These are phyloP conservation scores for Yponomeuta malinellus DNA, from an alignment of 2,888 invertebrate species.

Conservation along the genomic window DNA sequence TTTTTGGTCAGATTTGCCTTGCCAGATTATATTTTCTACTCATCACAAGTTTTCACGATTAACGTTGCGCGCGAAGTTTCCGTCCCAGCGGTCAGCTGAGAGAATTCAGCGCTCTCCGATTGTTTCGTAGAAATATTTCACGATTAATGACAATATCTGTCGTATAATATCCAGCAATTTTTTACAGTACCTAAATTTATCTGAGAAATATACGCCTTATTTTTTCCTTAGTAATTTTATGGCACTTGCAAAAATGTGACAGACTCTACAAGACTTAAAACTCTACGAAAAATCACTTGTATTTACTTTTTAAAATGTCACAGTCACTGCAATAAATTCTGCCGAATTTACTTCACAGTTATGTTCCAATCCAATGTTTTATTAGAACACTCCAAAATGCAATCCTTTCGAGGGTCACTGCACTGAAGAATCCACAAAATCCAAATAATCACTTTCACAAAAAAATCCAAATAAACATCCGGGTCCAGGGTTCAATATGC, in stretches of 20 bases:
- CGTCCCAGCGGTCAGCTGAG: conserved; percentile 51
- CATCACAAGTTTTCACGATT: conserved; percentile 30
- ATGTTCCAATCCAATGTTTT: conserved; percentile 51
- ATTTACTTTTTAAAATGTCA: conserved; percentile 42
- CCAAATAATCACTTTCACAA: conserved; percentile 61
- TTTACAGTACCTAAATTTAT: background rate
- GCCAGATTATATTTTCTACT: background rate
- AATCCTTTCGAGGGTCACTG: conserved; percentile 66
- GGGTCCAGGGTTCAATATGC: conserved; percentile 58
- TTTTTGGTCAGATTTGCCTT: background rate
- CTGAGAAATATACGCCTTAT: background rate
- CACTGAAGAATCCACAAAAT: conserved; percentile 57
- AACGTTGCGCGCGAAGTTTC: conserved; percentile 42
- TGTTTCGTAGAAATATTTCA: background rate
- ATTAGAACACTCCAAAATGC: conserved; percentile 40
- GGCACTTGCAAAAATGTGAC: background rate
- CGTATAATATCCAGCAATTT: conserved; percentile 23
- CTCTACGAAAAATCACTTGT: conserved; percentile 32
- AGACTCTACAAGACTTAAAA: background rate
- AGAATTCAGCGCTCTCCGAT: conserved; percentile 7
- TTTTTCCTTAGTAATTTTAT: background rate
- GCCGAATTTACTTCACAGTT: conserved; percentile 39
- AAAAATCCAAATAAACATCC: conserved; percentile 51
- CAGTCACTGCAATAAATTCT: conserved; percentile 39
- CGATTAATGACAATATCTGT: background rate